Percentiles rank a stretch among this genome's conserved stretches.
phyloP scores from a whole-genome alignment of 2,888 invertebrate genomes.

The Unio delphinus region DNA sequence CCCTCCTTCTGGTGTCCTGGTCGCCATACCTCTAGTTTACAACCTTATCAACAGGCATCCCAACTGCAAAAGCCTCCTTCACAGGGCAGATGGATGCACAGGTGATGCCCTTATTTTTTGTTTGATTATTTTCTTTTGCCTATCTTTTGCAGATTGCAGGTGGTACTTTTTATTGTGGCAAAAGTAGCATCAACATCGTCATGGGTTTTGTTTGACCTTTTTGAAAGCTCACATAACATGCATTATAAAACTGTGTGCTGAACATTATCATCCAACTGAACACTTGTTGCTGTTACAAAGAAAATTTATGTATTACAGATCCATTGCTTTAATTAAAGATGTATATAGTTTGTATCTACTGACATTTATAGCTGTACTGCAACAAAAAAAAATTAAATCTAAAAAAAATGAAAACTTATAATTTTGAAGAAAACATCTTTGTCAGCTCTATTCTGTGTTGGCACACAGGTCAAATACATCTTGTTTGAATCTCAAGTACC shows the following conservation, averaged over 20 bases:
- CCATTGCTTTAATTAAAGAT: background rate
- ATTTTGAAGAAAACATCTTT: too few species aligned
- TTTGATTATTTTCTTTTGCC: background rate
- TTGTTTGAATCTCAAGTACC: too few species aligned
- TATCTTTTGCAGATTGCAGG: background rate
- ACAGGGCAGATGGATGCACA: conserved; percentile 45
- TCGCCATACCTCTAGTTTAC: conserved; percentile 78
- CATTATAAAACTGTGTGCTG: background rate
- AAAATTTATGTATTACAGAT: background rate
- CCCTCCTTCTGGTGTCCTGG: conserved; percentile 75
- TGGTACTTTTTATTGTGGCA: background rate
- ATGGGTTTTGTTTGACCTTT: too few species aligned
- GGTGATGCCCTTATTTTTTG: conserved; percentile 18
- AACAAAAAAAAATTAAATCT: too few species aligned
- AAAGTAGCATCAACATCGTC: background rate
- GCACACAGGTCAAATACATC: too few species aligned
- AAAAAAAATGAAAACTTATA: too few species aligned
- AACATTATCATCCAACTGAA: background rate
- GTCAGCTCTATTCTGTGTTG: too few species aligned
- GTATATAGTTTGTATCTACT: too few species aligned
- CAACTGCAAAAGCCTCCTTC: conserved; percentile 60
- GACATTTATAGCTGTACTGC: too few species aligned
- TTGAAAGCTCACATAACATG: background rate
- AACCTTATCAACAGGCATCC: conserved; percentile 90
- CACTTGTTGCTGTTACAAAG: background rate